Percentiles rank a stretch among this genome's conserved stretches.
phyloP scores from a whole-genome alignment of 1,140 invertebrate species.

The Pseudomyrmex gracilis region DNA sequence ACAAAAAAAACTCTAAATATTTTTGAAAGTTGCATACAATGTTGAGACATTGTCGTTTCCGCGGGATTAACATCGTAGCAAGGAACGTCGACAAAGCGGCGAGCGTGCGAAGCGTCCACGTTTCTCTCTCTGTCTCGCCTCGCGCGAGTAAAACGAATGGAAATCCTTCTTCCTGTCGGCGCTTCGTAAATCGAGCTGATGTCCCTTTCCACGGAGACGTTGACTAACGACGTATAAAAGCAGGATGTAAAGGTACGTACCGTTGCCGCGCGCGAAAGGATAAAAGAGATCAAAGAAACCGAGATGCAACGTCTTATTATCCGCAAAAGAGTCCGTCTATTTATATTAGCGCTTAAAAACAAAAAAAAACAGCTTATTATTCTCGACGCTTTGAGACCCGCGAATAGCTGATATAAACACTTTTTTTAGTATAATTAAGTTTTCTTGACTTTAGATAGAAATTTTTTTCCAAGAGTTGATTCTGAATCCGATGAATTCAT shows the following conservation, averaged over 20 bases:
- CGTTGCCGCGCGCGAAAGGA: slow-evolving; percentile 31
- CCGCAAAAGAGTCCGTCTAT: slow-evolving; percentile 14
- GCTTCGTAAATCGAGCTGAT: slow-evolving; percentile 71
- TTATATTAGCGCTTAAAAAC: slow-evolving; percentile 17
- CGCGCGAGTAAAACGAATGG: slow-evolving; percentile 64
- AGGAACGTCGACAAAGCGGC: slow-evolving; percentile 54
- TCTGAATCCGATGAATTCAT: background rate
- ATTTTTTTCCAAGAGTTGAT: background rate
- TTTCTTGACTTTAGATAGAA: background rate
- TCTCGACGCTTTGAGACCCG: background rate
- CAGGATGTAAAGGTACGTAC: slow-evolving; percentile 24
- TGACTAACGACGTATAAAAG: slow-evolving; percentile 72
- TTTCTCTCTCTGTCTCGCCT: slow-evolving; percentile 25
- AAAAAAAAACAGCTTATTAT: slow-evolving; percentile 13
- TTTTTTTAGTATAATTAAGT: slow-evolving; percentile 9
- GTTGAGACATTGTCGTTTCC: slow-evolving; percentile 21
- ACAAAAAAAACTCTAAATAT: slow-evolving; percentile 16
- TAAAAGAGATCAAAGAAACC: slow-evolving; percentile 52
- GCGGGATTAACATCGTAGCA: slow-evolving; percentile 26
- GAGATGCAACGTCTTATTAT: slow-evolving; percentile 47
- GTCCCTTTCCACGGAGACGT: slow-evolving; percentile 66
- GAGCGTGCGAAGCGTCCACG: slow-evolving; percentile 29
- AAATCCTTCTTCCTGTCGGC: slow-evolving; percentile 72
- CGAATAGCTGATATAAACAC: background rate
- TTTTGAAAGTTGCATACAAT: background rate